Evolutionary conservation across 2,797 vertebrate genomes (phyloP).

Genomic region (Peromyscus melanophrys): DNA sequence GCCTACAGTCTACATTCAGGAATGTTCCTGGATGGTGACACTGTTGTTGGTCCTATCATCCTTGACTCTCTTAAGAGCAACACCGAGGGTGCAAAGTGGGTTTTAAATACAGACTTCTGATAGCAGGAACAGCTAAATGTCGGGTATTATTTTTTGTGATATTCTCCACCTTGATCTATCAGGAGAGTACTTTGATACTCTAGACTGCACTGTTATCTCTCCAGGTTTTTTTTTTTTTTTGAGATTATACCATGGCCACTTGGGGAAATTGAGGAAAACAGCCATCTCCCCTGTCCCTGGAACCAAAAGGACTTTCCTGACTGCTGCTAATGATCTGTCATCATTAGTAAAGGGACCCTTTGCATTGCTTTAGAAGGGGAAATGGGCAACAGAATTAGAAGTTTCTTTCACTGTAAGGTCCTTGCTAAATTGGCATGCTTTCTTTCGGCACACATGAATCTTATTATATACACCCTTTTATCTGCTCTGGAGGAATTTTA

Average conservation of each 20-base stretch:
- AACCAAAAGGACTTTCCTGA: not conserved
- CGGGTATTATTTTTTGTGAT: not conserved
- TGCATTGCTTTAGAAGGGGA: not conserved
- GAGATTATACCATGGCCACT: not conserved
- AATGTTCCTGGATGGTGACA: not conserved
- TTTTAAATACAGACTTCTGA: conserved; percentile 15
- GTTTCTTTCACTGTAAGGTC: not conserved
- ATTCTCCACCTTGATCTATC: not conserved
- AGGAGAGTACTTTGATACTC: not conserved
- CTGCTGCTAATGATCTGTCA: not conserved
- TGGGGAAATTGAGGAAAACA: not conserved
- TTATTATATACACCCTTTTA: not conserved
- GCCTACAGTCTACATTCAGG: not conserved
- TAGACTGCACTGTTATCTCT: not conserved
- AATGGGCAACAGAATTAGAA: not conserved
- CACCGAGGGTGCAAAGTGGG: not conserved
- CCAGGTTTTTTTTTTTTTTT: not conserved
- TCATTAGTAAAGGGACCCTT: not conserved
- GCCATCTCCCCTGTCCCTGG: not conserved
- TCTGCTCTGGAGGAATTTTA: not conserved
- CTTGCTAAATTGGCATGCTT: not conserved
- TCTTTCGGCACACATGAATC: not conserved
- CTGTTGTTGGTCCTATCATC: not conserved
- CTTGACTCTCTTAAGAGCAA: not conserved
- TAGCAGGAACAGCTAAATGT: not conserved